These are phyloP conservation scores for Ondatra zibethicus DNA, from an alignment of 2,113 vertebrate species.

Conservation along the genomic window DNA sequence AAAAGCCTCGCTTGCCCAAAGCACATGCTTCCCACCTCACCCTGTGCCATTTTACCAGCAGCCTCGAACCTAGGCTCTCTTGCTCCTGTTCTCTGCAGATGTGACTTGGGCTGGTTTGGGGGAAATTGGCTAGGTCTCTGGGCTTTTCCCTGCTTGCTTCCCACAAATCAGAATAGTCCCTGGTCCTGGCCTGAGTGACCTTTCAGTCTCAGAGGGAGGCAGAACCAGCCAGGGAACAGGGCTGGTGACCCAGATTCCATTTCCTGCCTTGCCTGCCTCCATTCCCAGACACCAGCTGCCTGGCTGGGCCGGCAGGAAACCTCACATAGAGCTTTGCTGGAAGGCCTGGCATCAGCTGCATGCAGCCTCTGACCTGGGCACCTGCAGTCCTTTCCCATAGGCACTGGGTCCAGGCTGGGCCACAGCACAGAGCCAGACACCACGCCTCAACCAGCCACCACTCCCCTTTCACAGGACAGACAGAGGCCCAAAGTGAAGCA, in stretches of 20 bases:
- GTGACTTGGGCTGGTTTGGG: not conserved
- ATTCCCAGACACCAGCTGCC: conserved; percentile 47
- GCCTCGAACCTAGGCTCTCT: conserved; percentile 33
- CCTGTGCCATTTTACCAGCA: not conserved
- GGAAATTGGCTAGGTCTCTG: not conserved
- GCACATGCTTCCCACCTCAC: not conserved
- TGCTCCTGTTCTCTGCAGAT: conserved; percentile 25
- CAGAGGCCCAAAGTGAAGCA: not conserved
- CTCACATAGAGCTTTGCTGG: not conserved
- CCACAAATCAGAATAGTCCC: not conserved
- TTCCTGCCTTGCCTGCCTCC: conserved; percentile 46
- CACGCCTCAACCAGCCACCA: too few relatives aligned
- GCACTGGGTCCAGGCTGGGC: not conserved
- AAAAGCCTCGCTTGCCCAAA: conserved; percentile 37
- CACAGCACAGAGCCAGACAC: not conserved
- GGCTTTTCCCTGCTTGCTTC: not conserved
- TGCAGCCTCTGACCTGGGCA: rapidly evolving
- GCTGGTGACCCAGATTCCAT: conserved; percentile 43
- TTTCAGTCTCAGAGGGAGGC: not conserved
- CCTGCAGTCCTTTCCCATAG: not conserved
- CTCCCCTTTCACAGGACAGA: not conserved
- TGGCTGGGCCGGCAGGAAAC: not conserved
- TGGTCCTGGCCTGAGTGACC: not conserved
- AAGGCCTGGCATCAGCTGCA: not conserved
- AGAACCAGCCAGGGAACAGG: not conserved